phyloP scores from a whole-genome alignment of 2,113 vertebrate genomes.

The Epinephelus lanceolatus region DNA sequence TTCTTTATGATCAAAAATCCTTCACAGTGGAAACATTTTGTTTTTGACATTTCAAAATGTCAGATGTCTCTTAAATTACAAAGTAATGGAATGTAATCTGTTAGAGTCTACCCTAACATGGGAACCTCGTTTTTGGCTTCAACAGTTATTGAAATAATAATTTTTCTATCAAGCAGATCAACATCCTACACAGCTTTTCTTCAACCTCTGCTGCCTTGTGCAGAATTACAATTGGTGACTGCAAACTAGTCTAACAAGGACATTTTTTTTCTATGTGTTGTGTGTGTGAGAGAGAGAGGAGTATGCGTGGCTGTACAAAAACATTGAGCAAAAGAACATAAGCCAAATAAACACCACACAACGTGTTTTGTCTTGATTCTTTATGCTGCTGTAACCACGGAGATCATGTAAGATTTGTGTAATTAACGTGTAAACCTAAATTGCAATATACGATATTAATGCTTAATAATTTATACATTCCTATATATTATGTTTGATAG shows the following conservation, averaged over 20 bases:
- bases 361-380: neutral
- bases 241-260: neutral
- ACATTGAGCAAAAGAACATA: neutral
- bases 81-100: neutral
- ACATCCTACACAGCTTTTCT: neutral
- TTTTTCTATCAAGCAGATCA: neutral
- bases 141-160: neutral
- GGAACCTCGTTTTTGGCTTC: neutral
- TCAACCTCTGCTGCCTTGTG: neutral
- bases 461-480: constrained; percentile 23
- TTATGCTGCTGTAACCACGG: neutral
- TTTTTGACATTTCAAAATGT: constrained; percentile 11
- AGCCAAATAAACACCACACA: neutral
- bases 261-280: neutral
- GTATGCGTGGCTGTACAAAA: neutral
- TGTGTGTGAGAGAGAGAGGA: neutral
- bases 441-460: neutral
- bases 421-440: neutral
- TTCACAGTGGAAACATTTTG: too few relatives aligned
- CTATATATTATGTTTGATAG: constrained; percentile 47
- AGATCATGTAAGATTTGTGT: neutral
- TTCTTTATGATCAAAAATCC: too few relatives aligned
- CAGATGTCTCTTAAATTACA: neutral
- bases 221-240: neutral
- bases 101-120: neutral